These are phyloP conservation scores for Hylomyscus alleni DNA, from an alignment of 2,797 vertebrate species.

Conservation along the genomic window DNA sequence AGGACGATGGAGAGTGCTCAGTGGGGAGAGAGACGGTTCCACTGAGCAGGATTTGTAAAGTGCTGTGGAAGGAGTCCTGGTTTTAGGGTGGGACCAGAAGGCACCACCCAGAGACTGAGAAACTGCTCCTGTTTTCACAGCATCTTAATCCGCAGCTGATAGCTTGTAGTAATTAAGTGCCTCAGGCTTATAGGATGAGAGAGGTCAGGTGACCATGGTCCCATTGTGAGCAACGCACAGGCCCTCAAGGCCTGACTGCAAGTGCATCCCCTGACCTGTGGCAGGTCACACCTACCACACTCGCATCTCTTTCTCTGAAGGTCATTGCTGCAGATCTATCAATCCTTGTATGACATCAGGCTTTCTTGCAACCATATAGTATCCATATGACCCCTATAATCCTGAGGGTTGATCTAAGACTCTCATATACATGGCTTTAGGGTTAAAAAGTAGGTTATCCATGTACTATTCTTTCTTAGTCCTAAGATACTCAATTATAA, in stretches of 20 bases:
- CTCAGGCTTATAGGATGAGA: constrained; percentile 25
- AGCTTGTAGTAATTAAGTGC: neutral
- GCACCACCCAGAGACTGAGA: neutral
- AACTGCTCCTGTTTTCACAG: neutral
- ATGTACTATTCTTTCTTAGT: neutral
- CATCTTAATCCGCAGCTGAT: neutral
- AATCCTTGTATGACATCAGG: neutral
- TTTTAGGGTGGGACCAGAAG: neutral
- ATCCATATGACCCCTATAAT: neutral
- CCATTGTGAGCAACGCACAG: constrained; percentile 15
- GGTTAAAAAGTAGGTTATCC: neutral
- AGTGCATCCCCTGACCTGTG: neutral
- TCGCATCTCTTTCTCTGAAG: neutral
- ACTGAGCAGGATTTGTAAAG: neutral
- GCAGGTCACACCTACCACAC: neutral
- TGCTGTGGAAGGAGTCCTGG: neutral
- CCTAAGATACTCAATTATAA: neutral
- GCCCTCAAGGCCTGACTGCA: constrained; percentile 42
- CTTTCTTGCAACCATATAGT: neutral
- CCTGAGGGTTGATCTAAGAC: constrained; percentile 27
- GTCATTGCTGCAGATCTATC: constrained; percentile 19
- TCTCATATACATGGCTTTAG: neutral
- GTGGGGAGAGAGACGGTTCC: neutral
- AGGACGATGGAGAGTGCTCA: neutral
- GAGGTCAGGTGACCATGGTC: neutral